Evolutionary conservation across 2,888 invertebrate species (phyloP), one percentile per base, ranked within the genome.

Genomic region (Lydus trimaculatus): DNA sequence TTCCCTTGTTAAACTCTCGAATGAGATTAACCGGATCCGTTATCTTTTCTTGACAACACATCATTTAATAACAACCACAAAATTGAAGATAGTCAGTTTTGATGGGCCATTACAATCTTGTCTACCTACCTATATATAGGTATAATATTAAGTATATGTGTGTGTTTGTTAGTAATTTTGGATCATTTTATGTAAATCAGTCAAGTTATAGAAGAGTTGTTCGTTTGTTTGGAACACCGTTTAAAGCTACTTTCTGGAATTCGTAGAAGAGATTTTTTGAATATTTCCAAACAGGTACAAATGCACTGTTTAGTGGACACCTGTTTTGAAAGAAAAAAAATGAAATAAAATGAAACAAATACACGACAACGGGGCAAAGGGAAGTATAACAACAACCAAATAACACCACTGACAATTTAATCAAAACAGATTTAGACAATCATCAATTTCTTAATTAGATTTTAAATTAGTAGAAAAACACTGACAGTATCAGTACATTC

Each of bases 231-330:
- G 66, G 63, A 65, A 58, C 52, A 43, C 17, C 64, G 65, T 72
- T 78, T 77, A 71, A 78, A 78, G 70, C 73, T 78, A 76, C 72
- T 71, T 78, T 79, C 76, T 76, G 75, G 79, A 73, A 79, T 82
- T 82, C 83, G 76, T 71, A 77, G 82, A 83, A 82, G 77, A 78
- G 73, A 82, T 81, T 80, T 80, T 81, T 80, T 70, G 80, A 79
- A 82, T 82, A 79, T 80, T 80, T 80, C 71, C 68, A 78, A 81
- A 81, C 82, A 82, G 82, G 82, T 82, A 82, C 80, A 79, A 80
- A 81, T 75, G 77, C 73, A 71, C 69, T 75, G 20, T 20, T 48
- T 20, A 20, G 48, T 48, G 20, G 76, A 81, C 80, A 80, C 80
- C 80, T 80, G 80, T 81, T 80, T 31, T 31, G 7, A 31, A 31